A percentile compares a stretch with the other conserved stretches of the same genome.
Conservation (phyloP, 2,797 vertebrate species). For the Orestias chungarensis region DNA sequence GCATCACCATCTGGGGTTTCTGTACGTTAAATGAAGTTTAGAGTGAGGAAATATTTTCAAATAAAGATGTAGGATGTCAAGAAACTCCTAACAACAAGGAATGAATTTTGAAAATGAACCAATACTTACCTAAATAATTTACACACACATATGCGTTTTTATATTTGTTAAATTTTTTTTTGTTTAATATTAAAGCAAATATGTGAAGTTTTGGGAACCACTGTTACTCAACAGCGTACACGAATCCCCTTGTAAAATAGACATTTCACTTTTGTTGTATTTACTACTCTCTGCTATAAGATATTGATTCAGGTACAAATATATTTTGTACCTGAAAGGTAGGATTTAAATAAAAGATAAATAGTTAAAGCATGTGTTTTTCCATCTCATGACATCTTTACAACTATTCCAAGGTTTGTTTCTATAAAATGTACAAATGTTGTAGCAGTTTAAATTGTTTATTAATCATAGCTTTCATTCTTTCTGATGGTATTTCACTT, state of each 20-base stretch:
- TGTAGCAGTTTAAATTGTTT: background rate
- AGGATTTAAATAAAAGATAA: too few species aligned
- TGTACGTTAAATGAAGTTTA: background rate
- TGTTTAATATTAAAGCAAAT: background rate
- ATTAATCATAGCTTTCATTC: background rate
- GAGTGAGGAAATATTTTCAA: background rate
- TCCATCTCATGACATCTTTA: too few species aligned
- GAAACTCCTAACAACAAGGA: too few species aligned
- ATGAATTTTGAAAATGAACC: background rate
- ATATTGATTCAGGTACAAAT: too few species aligned
- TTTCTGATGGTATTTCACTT: constrained; percentile 26
- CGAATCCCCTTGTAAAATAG: background rate
- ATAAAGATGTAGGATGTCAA: background rate
- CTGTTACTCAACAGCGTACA: background rate
- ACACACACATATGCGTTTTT: too few species aligned
- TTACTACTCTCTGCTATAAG: too few species aligned
- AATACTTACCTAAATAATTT: background rate
- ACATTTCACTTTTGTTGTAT: too few species aligned
- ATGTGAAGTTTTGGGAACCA: background rate
- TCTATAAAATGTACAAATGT: background rate
- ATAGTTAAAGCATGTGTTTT: too few species aligned
- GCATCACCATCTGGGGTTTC: background rate
- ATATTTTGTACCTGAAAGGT: too few species aligned
- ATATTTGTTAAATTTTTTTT: background rate
- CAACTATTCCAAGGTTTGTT: background rate